phyloP scores from a whole-genome alignment of 1,140 invertebrate genomes.

The Scaptomyza pallida region DNA sequence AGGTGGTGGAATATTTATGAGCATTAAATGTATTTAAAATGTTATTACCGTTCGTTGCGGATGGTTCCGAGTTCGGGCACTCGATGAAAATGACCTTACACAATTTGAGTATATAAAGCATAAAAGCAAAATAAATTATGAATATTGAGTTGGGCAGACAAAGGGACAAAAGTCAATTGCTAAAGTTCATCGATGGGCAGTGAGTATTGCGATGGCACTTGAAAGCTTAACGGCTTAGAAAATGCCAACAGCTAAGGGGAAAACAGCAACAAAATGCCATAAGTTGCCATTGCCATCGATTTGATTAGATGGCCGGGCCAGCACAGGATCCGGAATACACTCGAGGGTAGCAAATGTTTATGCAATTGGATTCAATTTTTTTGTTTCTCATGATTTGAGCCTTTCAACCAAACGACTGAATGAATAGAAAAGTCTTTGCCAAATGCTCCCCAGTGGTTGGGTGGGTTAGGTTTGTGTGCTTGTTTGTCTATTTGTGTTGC shows the following conservation, averaged over 20 bases:
- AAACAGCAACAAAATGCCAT: constrained; percentile 15
- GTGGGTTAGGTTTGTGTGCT: constrained; percentile 3
- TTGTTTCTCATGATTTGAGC: constrained; percentile 40
- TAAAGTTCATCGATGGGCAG: constrained; percentile 43
- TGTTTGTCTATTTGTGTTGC: constrained; percentile 20
- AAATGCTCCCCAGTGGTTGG: constrained; percentile 17
- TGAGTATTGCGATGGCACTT: constrained; percentile 42
- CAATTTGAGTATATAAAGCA: constrained; percentile 42
- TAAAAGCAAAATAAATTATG: constrained; percentile 68
- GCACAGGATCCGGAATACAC: constrained; percentile 33
- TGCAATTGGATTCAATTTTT: constrained; percentile 72
- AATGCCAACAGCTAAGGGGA: constrained; percentile 26
- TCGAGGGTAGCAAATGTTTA: constrained; percentile 57
- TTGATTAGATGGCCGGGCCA: constrained; percentile 55
- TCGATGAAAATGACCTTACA: constrained; percentile 51
- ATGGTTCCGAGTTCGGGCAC: not conserved
- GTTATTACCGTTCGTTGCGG: constrained; percentile 41
- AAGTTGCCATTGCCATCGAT: constrained; percentile 45
- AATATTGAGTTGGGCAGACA: constrained; percentile 59
- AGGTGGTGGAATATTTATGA: constrained; percentile 49
- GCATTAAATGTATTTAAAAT: constrained; percentile 74
- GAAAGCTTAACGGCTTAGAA: constrained; percentile 70
- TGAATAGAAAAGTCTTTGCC: constrained; percentile 3
- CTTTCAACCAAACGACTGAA: constrained; percentile 40
- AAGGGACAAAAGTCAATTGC: constrained; percentile 69